Evolutionary conservation across 2,888 invertebrate genomes (phyloP).

Genomic region (Philereme transversata): DNA sequence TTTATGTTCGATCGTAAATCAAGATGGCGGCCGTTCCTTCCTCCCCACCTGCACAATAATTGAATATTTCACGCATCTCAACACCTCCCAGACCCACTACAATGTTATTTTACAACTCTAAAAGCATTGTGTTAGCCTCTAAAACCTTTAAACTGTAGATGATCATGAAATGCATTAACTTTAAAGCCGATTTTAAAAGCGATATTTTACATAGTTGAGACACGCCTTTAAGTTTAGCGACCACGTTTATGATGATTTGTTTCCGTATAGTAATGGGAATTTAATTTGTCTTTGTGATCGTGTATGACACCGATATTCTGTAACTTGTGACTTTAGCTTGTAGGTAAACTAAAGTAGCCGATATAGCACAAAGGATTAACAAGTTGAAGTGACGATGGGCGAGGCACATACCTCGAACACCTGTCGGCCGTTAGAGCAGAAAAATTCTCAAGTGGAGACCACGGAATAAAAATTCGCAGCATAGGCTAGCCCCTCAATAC

Average conservation of each 20-base stretch:
- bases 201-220: slow-evolving; percentile 78
- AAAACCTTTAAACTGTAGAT: slow-evolving; percentile 81
- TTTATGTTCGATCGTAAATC: slow-evolving; percentile 81
- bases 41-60: slow-evolving; percentile 76
- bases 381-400: no score
- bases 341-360: no score
- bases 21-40: slow-evolving; percentile 73
- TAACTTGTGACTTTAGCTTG: no score
- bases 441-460: no score
- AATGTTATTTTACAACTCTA: slow-evolving; percentile 78
- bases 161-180: slow-evolving; percentile 80
- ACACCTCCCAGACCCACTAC: slow-evolving; percentile 77
- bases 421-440: no score
- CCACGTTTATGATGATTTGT: slow-evolving; percentile 82
- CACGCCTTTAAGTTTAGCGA: slow-evolving; percentile 72
- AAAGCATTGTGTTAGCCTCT: slow-evolving; percentile 80
- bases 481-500: no score
- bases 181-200: slow-evolving; percentile 80
- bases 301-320: slow-evolving; percentile 47
- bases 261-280: slow-evolving; percentile 68
- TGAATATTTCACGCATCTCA: slow-evolving; percentile 83
- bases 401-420: no score
- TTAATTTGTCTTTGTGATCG: slow-evolving; percentile 51
- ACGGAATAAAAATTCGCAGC: no score
- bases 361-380: no score